phyloP scores from a whole-genome alignment of 2,888 invertebrate species.

The Alsophila aescularia region DNA sequence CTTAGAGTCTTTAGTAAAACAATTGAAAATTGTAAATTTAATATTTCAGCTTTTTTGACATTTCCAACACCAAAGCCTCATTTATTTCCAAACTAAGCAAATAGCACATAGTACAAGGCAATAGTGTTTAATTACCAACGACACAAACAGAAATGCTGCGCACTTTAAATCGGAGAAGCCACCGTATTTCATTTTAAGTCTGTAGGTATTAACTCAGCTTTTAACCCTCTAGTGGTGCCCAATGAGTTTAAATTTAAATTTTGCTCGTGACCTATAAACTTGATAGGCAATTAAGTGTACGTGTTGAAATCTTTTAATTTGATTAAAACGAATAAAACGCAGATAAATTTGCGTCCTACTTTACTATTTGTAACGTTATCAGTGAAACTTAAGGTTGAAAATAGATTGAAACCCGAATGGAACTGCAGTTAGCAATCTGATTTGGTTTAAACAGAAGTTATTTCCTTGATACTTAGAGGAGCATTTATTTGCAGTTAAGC shows the following conservation, averaged over 20 bases:
- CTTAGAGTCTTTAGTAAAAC: too few relatives aligned
- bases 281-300: constrained; percentile 37
- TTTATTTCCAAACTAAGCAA: constrained; percentile 4
- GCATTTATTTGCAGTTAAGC: constrained; percentile 18
- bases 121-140: constrained; percentile 13
- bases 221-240: constrained; percentile 3
- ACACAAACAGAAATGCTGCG: constrained; percentile 9
- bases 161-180: constrained; percentile 14
- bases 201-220: constrained; percentile 12
- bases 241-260: constrained; percentile 15
- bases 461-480: constrained; percentile 6
- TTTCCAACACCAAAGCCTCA: neutral
- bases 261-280: constrained; percentile 31
- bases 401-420: neutral
- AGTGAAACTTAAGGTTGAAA: constrained; percentile 6
- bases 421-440: constrained; percentile 12
- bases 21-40: too few relatives aligned
- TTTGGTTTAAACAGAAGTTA: constrained; percentile 13
- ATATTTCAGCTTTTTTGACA: neutral
- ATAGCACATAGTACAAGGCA: neutral
- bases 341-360: constrained; percentile 8
- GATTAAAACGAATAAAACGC: constrained; percentile 35
- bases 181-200: constrained; percentile 17
- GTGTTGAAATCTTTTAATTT: constrained; percentile 39
- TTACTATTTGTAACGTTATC: constrained; percentile 4